Base-by-base conservation (phyloP, 2,888 invertebrate genomes). In the Pollenia angustigena region DNA sequence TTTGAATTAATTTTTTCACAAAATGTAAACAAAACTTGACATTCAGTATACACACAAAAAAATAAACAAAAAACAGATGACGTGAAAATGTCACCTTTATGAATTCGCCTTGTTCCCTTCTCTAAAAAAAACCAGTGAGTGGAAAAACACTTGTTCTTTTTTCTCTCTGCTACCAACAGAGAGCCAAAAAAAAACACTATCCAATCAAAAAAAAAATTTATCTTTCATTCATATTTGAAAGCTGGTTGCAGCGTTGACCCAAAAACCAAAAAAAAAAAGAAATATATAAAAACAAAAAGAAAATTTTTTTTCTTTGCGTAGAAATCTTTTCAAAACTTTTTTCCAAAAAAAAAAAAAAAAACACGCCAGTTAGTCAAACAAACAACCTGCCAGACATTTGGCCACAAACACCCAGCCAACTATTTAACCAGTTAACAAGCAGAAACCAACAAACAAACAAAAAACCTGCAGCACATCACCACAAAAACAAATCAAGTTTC, bases 401-500 rank as follows among this genome's bases (percentile, higher is more conserved):
- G 58, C 68, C n/a, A 16, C 16, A 83, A 72, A 42, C 79, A n/a
- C 1, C n/a, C 48, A 58, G 54, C 44, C 71, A 44, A 52, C 46
- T 52, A 76, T 54, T 48, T 56, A 69, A 60, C 16, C 68, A 60
- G 72, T 74, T 74, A 68, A 62, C 50, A 48, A 72, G 50, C 18
- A 40, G 40, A 56, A 54, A 16, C 62, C 32, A 16, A 40, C 50
- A 11, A 52, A 40, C 50, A 60, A 78, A 48, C 58, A 50, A 56
- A 23, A 42, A 32, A 32, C 32, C 32, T 32, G 11, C 69, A 64
- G 16, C 9, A 60, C 18, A 76, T 79, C 23, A 69, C 52, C 71
- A 48, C 50, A 64, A 23, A 50, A 50, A 23, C n/a, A 68, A 75
- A 76, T 80, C 85, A 62, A 81, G 69, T 71, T 85, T 85, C 50